Percentiles rank a stretch among this genome's conserved stretches.
phyloP scores from a whole-genome alignment of 2,797 vertebrate genomes.

The Gallinago stenura region DNA sequence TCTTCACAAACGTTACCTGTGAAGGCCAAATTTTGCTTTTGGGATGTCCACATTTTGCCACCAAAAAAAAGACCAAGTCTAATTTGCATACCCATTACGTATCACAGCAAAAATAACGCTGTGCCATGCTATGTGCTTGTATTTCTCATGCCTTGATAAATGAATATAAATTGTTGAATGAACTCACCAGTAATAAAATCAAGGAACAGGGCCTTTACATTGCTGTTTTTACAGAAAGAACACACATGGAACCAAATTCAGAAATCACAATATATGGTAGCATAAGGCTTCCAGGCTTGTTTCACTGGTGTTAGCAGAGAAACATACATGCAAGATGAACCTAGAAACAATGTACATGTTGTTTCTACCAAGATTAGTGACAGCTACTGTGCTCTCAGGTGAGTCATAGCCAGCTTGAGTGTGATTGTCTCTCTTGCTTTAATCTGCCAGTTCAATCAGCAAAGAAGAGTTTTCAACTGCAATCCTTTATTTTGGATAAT shows the following conservation, averaged over 20 bases:
- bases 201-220: neutral
- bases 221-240: neutral
- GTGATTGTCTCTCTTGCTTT: neutral
- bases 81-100: neutral
- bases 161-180: neutral
- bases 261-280: neutral
- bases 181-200: neutral
- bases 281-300: neutral
- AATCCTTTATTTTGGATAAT: conserved; percentile 10
- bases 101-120: neutral
- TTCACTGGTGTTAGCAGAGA: neutral
- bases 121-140: neutral
- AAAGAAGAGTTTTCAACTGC: neutral
- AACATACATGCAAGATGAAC: neutral
- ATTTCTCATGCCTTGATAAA: neutral
- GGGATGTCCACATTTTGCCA: neutral
- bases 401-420: neutral
- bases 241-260: neutral
- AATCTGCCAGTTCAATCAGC: neutral
- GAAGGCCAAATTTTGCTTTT: neutral
- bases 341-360: neutral
- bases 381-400: neutral
- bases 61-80: neutral
- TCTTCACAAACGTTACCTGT: neutral
- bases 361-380: neutral